Percentiles rank a stretch among this genome's conserved stretches.
Conservation (phyloP, 2,113 vertebrate species). For the Phrynocephalus versicolor region DNA sequence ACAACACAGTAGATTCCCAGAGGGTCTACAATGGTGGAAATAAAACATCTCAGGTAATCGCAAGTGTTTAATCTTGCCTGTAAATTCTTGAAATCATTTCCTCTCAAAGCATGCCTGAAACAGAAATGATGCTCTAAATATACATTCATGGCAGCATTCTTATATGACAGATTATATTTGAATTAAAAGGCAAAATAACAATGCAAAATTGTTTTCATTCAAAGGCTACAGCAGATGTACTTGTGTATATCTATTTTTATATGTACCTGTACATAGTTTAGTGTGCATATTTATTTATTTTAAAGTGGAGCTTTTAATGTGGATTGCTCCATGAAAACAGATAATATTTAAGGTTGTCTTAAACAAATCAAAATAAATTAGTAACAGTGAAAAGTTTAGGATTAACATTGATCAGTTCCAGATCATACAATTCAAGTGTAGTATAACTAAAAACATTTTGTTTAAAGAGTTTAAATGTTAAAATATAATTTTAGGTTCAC, state of each 20-base stretch:
- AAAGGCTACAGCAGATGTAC: not conserved
- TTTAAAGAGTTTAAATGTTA: not conserved
- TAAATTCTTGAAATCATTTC: slow-evolving; percentile 23
- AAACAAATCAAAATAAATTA: not conserved
- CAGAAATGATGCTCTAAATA: not conserved
- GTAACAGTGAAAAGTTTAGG: not conserved
- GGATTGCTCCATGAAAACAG: too few species aligned
- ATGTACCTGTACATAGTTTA: too few species aligned
- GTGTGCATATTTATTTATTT: too few species aligned
- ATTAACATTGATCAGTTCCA: not conserved
- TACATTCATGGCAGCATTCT: not conserved
- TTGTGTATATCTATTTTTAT: too few species aligned
- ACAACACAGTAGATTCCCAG: not conserved
- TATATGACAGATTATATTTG: not conserved
- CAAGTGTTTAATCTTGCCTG: slow-evolving; percentile 8
- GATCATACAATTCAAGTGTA: not conserved
- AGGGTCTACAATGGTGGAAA: not conserved
- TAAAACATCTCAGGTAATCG: slow-evolving; percentile 11
- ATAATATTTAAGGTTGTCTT: not conserved
- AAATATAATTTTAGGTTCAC: not conserved
- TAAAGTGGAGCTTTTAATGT: too few species aligned
- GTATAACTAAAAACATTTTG: not conserved
- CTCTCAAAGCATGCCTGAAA: slow-evolving; percentile 5
- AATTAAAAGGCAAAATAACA: slow-evolving; percentile 3
- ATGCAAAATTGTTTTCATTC: not conserved